Evolutionary conservation across 2,888 invertebrate genomes (phyloP).

Genomic region (Drosophila merina): DNA sequence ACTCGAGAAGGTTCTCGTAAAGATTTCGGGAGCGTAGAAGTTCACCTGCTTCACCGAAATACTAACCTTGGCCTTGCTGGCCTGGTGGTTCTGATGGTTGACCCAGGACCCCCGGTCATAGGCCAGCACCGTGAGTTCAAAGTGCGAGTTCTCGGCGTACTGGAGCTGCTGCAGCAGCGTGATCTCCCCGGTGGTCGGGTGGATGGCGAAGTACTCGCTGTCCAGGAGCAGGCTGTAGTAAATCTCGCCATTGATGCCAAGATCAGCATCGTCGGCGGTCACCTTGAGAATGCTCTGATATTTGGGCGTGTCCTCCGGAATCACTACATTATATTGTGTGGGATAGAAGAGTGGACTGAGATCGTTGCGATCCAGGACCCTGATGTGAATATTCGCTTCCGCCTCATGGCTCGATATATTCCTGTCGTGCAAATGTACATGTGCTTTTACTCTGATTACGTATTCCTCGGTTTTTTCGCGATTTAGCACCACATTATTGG

Average conservation of each 20-base stretch:
- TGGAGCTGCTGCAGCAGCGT: slow-evolving; percentile 91
- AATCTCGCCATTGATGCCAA: slow-evolving; percentile 97
- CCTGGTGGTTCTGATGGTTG: slow-evolving; percentile 84
- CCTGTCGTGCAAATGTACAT: slow-evolving; percentile 85
- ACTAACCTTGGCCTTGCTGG: slow-evolving; percentile 91
- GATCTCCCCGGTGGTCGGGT: slow-evolving; percentile 95
- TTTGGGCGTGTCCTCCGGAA: slow-evolving; percentile 94
- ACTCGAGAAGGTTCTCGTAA: slow-evolving; percentile 91
- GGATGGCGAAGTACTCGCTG: slow-evolving; percentile 94
- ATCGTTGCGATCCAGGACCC: slow-evolving; percentile 94
- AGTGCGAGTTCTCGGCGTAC: slow-evolving; percentile 88
- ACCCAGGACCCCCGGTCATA: slow-evolving; percentile 91
- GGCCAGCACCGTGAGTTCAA: slow-evolving; percentile 92
- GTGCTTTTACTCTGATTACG: slow-evolving; percentile 90
- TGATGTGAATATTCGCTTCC: slow-evolving; percentile 89
- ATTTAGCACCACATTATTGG: slow-evolving; percentile 95
- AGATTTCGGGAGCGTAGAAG: slow-evolving; percentile 93
- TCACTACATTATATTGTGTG: slow-evolving; percentile 92
- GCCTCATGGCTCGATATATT: slow-evolving; percentile 87
- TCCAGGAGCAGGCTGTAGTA: slow-evolving; percentile 95
- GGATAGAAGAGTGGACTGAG: slow-evolving; percentile 97
- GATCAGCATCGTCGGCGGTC: slow-evolving; percentile 97
- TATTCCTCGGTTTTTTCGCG: slow-evolving; percentile 95
- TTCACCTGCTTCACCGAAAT: slow-evolving; percentile 93
- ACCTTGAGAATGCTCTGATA: slow-evolving; percentile 92